Base-by-base conservation (phyloP, 2,797 vertebrate species). In the Kryptopterus vitreolus region DNA sequence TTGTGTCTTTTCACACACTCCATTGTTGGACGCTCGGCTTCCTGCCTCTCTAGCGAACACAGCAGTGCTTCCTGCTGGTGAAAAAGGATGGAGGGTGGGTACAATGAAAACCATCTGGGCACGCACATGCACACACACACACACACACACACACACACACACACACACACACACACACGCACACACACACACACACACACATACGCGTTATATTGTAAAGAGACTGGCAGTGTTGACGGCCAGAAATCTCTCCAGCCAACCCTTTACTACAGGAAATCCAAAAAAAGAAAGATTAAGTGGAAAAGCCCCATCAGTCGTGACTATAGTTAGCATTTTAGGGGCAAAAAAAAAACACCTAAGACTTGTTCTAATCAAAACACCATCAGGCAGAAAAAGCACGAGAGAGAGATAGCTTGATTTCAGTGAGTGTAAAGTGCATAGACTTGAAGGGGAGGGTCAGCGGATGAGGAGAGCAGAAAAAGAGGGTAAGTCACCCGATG, bases 401-500 rank as follows among this genome's bases (percentile, higher is more conserved):
- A 78, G 57, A 76, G 20, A 63, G 15, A 69, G 48, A 80, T 33
- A 71, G 50, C n/a, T 53, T 24, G n/a, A 38, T n/a, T 50, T 69
- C 52, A 68, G 16, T 43, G 65, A n/a, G 68, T 65, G 31, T 24
- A 69, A 86, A 62, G 80, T 20, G 16, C 31, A 70, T 61, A 70
- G 38, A 70, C 50, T 35, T 50, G n/a, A 50, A 62, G 57, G 69
- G 72, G 72, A 74, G 57, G 48, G 33, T 46, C 68, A 57, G 55
- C 29, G 77, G 58, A 71, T 71, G 31, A 57, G 58, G 72, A 69
- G n/a, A 78, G 13, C n/a, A 29, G 26, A 82, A 68, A 73, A 83
- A 80, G 66, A 81, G 80, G 82, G 59, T 68, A 2, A 83, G 93
- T 95, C 91, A 98, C 97, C 97, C 97, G 0, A 99, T 99, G 91